A percentile compares a stretch with the other conserved stretches of the same genome.
Conservation (phyloP, 1,140 invertebrate genomes). For the Drosophila tristis region DNA sequence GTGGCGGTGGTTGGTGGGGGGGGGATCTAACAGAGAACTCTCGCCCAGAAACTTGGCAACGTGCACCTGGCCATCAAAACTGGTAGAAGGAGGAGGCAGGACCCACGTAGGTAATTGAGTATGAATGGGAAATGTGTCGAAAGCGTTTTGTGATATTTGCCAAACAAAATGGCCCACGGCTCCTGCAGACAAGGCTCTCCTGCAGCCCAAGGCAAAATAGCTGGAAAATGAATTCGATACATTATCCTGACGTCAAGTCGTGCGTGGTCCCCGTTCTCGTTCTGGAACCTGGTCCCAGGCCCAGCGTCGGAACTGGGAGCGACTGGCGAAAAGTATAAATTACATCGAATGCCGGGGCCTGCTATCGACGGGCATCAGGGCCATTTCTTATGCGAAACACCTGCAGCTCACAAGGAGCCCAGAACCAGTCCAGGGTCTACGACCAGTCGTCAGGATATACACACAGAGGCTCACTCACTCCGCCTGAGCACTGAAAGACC, state of each 20-base stretch:
- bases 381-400: conserved; percentile 79
- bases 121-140: conserved; percentile 80
- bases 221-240: conserved; percentile 82
- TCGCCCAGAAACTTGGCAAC: conserved; percentile 36
- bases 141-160: conserved; percentile 75
- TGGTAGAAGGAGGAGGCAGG: neutral
- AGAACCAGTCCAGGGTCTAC: conserved; percentile 2
- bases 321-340: conserved; percentile 79
- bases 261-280: conserved; percentile 50
- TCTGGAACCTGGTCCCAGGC: conserved; percentile 9
- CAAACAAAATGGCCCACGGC: conserved; percentile 62
- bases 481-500: neutral
- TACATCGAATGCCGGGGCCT: conserved; percentile 65
- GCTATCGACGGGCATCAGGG: conserved; percentile 64
- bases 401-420: conserved; percentile 54
- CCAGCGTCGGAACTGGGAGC: conserved; percentile 31
- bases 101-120: conserved; percentile 79
- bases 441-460: conserved; percentile 14
- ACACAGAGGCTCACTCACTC: conserved; percentile 7
- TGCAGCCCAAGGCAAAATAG: conserved; percentile 67
- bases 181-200: conserved; percentile 19
- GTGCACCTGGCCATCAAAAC: conserved; percentile 25
- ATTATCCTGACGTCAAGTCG: conserved; percentile 81
- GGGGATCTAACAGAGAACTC: conserved; percentile 20
- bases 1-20: conserved; percentile 11